phyloP scores from a whole-genome alignment of 1,140 invertebrate species.

The Heliothis subflexa region DNA sequence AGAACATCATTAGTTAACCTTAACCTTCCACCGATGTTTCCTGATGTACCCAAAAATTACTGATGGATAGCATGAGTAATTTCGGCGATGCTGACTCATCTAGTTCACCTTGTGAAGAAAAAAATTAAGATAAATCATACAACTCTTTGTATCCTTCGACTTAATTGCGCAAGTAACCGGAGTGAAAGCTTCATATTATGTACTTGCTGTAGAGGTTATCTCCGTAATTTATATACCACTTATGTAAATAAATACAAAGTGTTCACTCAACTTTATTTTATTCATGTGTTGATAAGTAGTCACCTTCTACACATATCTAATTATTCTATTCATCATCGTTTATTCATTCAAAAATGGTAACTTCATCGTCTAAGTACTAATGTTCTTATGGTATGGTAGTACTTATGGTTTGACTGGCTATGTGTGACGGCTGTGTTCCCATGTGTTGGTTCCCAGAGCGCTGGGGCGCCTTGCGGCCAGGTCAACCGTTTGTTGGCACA shows the following conservation, averaged over 20 bases:
- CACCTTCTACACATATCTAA: too few relatives aligned
- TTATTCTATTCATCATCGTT: neutral
- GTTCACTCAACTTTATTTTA: neutral
- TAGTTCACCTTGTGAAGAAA: constrained; percentile 11
- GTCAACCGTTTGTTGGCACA: constrained; percentile 47
- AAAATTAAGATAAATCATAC: constrained; percentile 12
- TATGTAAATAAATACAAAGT: constrained; percentile 18
- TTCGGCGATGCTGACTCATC: neutral
- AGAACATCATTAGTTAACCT: too few relatives aligned
- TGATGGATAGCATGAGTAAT: constrained; percentile 1
- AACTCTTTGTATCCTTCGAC: constrained; percentile 10
- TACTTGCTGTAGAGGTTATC: constrained; percentile 23
- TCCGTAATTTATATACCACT: constrained; percentile 10
- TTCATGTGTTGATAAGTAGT: too few relatives aligned
- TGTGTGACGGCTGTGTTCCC: constrained; percentile 22
- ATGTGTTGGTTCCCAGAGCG: constrained; percentile 35
- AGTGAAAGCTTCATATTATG: constrained; percentile 2
- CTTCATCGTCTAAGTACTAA: neutral
- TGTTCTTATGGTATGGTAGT: neutral
- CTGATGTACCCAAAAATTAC: neutral
- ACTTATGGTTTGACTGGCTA: neutral
- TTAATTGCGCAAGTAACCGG: constrained; percentile 17
- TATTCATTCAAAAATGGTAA: neutral
- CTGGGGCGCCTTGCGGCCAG: constrained; percentile 10
- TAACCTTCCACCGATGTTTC: too few relatives aligned